Conservation (phyloP, 2,888 invertebrate species). For the Napeogenes inachia region DNA sequence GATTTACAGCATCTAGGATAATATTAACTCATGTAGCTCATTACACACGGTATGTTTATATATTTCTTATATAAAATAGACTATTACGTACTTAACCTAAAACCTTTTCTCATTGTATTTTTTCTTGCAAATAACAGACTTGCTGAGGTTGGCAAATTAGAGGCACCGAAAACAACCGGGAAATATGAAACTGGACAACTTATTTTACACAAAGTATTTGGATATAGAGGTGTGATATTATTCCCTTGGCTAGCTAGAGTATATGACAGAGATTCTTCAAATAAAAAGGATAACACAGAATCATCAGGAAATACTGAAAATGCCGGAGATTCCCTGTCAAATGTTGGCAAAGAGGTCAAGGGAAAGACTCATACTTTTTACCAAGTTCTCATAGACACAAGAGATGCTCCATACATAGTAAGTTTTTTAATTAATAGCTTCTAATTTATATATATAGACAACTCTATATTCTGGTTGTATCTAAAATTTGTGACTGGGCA, state of each 20-base stretch:
- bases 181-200: constrained; percentile 98
- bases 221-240: constrained; percentile 96
- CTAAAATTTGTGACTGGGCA: too few species aligned
- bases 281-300: constrained; percentile 77
- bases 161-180: constrained; percentile 89
- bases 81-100: constrained; percentile 61
- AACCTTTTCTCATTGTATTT: background rate
- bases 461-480: too few species aligned
- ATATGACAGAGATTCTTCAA: constrained; percentile 92
- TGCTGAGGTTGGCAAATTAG: constrained; percentile 95
- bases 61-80: constrained; percentile 20
- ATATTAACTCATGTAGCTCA: constrained; percentile 64
- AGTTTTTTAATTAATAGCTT: constrained; percentile 53
- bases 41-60: constrained; percentile 60
- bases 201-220: constrained; percentile 97
- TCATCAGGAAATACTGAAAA: constrained; percentile 44
- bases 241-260: constrained; percentile 98
- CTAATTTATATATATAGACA: too few species aligned
- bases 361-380: constrained; percentile 96
- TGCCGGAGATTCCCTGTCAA: constrained; percentile 61
- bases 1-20: constrained; percentile 59
- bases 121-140: constrained; percentile 76
- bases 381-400: constrained; percentile 97
- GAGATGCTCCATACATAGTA: constrained; percentile 98
- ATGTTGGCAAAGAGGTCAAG: constrained; percentile 90